These are phyloP conservation scores for Odocoileus hemionus DNA, from an alignment of 2,113 vertebrate species.

Conservation along the genomic window DNA sequence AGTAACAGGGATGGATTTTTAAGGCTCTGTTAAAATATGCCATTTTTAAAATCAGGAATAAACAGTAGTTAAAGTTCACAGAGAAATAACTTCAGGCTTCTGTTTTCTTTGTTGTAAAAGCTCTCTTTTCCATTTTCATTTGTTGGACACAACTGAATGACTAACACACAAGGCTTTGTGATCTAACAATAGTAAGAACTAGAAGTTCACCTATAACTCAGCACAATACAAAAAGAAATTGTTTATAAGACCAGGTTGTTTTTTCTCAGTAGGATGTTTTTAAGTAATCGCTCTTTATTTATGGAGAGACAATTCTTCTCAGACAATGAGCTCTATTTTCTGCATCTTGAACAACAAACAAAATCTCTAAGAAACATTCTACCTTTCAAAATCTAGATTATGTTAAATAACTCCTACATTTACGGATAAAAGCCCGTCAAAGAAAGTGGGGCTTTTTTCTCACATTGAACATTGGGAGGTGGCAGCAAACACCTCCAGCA, in stretches of 20 bases:
- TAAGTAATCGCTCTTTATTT: neutral
- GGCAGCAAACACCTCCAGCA: neutral
- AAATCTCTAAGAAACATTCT: constrained; percentile 24
- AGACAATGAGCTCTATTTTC: neutral
- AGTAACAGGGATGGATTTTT: neutral
- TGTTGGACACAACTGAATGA: neutral
- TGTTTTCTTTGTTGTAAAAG: neutral
- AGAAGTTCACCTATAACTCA: constrained; percentile 16
- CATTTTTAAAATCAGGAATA: neutral
- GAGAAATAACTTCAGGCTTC: constrained; percentile 12
- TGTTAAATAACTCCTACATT: neutral
- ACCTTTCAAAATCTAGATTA: neutral
- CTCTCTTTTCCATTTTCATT: neutral
- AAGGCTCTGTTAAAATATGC: neutral
- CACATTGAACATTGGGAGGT: neutral
- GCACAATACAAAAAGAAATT: neutral
- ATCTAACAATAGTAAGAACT: neutral
- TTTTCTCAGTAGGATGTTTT: constrained; percentile 4
- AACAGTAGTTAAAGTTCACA: neutral
- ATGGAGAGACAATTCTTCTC: neutral
- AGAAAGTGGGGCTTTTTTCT: neutral
- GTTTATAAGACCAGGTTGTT: neutral
- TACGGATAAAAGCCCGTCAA: neutral
- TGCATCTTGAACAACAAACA: constrained; percentile 4
- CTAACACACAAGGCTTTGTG: neutral